Evolutionary conservation across 2,888 invertebrate genomes (phyloP), one percentile per base, ranked within the genome.

Genomic region (Spialia ferax): DNA sequence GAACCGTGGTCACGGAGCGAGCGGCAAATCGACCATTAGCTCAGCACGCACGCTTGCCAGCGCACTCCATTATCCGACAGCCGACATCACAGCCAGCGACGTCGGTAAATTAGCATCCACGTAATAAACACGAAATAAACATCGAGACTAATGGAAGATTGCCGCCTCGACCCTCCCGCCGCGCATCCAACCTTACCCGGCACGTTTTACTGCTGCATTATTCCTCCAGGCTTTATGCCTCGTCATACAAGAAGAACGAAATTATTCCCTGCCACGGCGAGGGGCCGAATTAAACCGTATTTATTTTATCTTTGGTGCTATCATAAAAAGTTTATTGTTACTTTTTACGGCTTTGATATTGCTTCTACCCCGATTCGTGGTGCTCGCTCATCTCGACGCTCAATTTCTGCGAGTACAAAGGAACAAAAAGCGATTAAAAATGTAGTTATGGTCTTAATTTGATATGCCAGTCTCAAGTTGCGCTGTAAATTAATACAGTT

Each of bases 121-220:
- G 83, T 82, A 82, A 84, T 86, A 85, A 86, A 87, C 86, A 86
- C 84, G 88, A 86, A 87, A 88, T 89, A 89, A 89, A 88, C 86
- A 86, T 89, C 86, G 85, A 88, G 82, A 88, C 89, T 88, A 89
- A 89, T 91, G 89, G 86, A 88, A 87, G 88, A 89, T 89, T 83
- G 86, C 80, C 71, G 68, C 73, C 71, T 70, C 73, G 70, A 72
- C 75, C 59, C 71, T 69, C 68, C 67, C 69, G 69, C 69, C 70
- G 59, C 71, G 69, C 71, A 65, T 64, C 70, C 69, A 45, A 55
- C 65, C 59, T 60, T 55, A 60, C 59, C 50, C 60, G 48, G 54
- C 70, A 63, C 68, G 66, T 66, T 71, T 72, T 70, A 72, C 72
- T 74, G 64, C 71, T 72, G 67, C 70, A 57, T 67, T 75, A 72